Percentiles rank a stretch among this genome's conserved stretches.
Conservation (phyloP, 1,140 invertebrate genomes). For the Drosophila sp. region DNA sequence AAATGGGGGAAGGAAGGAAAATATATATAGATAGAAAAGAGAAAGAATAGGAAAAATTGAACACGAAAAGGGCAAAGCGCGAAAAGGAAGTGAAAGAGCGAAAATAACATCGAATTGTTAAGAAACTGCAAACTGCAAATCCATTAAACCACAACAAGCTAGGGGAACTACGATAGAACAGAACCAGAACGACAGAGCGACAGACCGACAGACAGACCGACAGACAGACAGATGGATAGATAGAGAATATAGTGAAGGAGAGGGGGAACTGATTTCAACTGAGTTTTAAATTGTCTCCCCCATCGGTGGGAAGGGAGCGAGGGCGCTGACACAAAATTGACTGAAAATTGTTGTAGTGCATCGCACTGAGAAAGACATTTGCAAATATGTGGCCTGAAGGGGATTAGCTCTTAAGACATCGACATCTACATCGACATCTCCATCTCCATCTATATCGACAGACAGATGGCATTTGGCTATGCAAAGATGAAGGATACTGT, state of each 20-base stretch:
- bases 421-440: not conserved
- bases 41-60: slow-evolving; percentile 48
- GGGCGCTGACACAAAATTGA: slow-evolving; percentile 60
- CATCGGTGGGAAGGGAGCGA: slow-evolving; percentile 7
- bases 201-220: not conserved
- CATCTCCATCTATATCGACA: not conserved
- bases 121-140: slow-evolving; percentile 81
- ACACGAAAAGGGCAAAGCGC: slow-evolving; percentile 77
- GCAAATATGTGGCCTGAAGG: slow-evolving; percentile 44
- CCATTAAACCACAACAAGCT: slow-evolving; percentile 81
- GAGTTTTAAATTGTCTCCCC: slow-evolving; percentile 27
- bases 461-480: not conserved
- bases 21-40: slow-evolving; percentile 4
- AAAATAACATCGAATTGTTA: slow-evolving; percentile 80
- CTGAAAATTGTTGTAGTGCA: slow-evolving; percentile 63
- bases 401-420: slow-evolving; percentile 49
- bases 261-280: not conserved
- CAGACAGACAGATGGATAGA: not conserved
- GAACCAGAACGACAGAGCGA: slow-evolving; percentile 8
- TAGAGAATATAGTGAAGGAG: not conserved
- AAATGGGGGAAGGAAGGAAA: slow-evolving; percentile 16
- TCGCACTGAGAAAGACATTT: slow-evolving; percentile 44
- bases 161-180: slow-evolving; percentile 17
- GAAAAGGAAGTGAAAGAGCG: slow-evolving; percentile 75
- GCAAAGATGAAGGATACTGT: not conserved